Base-by-base conservation (phyloP, 2,888 invertebrate species). In the Dicyrtomina minuta region DNA sequence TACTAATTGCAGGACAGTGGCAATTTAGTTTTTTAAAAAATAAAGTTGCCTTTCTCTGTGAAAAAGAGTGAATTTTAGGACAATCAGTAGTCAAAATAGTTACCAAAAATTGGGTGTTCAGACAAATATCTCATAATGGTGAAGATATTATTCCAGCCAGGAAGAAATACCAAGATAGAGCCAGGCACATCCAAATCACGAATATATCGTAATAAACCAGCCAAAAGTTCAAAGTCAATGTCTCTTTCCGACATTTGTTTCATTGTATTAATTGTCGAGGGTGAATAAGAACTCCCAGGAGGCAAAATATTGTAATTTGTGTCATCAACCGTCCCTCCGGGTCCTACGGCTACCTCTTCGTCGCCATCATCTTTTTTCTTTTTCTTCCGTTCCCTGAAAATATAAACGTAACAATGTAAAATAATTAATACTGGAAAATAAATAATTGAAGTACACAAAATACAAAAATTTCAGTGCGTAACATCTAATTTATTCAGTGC, bases 111-210 rank as follows among this genome's bases (percentile, higher is more conserved):
- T 0, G 87, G 86, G 80, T 91, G 90, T 69, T 87, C 87, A 79
- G 91, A 89, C 41, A 98, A 84, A 79, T 89, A 90, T 80, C 91
- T 91, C 89, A 94, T 89, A 62, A 97, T 84, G 0, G 92, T 90
- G 82, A 95, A 95, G 79, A 99, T 99, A 15, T 96, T 84, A 84
- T 95, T 96, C 98, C 98, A 98, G 0, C 98, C 98, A 0, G 98
- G 96, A 0, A 98, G 84, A 82, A 98, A 99, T 2, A 98, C 85
- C 0, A 98, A 84, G 0, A 98, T 89, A 0, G 98, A 94, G 0
- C 98, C 98, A 0, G 89, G 88, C 39, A 88, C 84, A 0, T 84
- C 83, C 75, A 84, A 78, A 0, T 76, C 74, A 72, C 81, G 80
- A 72, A 87, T 84, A 79, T 86, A 84, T 49, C 79, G 79, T 41